phyloP scores from a whole-genome alignment of 2,113 vertebrate species.

The Pao palembangensis region DNA sequence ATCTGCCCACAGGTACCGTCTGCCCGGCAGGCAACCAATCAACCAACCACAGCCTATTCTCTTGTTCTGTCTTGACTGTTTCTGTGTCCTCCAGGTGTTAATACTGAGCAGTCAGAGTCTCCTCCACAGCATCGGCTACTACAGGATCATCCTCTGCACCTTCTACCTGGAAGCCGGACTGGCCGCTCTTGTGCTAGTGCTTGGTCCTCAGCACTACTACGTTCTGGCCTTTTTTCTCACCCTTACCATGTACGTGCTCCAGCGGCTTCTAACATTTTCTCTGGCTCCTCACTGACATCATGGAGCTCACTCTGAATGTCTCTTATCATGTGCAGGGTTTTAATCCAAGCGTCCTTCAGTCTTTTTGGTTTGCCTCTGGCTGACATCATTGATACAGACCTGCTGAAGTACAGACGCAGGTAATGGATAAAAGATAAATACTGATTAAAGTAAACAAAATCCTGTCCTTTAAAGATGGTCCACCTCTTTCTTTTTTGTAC shows the following conservation, averaged over 20 bases:
- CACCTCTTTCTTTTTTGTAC: neutral
- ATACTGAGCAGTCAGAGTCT: conserved; percentile 79
- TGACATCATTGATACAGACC: conserved; percentile 84
- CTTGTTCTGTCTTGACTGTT: neutral
- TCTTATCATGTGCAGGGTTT: conserved; percentile 71
- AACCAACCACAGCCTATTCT: neutral
- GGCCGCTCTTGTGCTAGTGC: conserved; percentile 74
- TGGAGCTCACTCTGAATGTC: neutral
- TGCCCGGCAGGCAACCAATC: neutral
- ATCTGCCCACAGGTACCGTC: conserved; percentile 85
- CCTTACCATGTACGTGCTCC: conserved; percentile 80
- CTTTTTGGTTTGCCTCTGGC: conserved; percentile 87
- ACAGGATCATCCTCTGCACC: conserved; percentile 82
- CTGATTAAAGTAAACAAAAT: too few species aligned
- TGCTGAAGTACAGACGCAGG: conserved; percentile 82
- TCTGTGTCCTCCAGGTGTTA: conserved; percentile 74
- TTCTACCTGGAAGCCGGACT: conserved; percentile 83
- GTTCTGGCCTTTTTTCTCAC: conserved; percentile 83
- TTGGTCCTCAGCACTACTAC: conserved; percentile 81
- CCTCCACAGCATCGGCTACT: conserved; percentile 81
- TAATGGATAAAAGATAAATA: conserved; percentile 39
- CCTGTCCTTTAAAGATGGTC: neutral
- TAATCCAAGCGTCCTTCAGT: conserved; percentile 83
- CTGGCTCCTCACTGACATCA: too few species aligned
- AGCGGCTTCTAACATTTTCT: neutral